Base-by-base conservation (phyloP, 2,113 vertebrate genomes). In the Cacatua alba region DNA sequence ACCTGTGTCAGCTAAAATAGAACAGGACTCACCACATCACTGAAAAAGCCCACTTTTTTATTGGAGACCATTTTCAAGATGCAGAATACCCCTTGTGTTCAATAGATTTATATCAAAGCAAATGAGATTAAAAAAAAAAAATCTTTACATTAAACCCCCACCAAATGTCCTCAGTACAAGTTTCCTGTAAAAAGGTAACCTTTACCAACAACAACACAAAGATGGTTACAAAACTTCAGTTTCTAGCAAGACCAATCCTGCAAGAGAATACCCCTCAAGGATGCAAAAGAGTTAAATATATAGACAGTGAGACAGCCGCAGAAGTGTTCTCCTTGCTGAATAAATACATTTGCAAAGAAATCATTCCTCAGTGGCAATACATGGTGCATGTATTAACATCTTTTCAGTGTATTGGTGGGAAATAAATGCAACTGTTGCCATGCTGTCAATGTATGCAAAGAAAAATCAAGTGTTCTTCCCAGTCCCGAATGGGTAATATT, bases 401-500 rank as follows among this genome's bases (percentile, higher is more conserved):
- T 83, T 89, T 80, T 83, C 35, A 3, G 28, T 85, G 2, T 29
- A 53, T 68, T 20, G 81, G 25, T 31, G 68, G 52, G 53, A 94
- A 79, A 80, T 53, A 72, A 88, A 53, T 51, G 28, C 35, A 69
- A 81, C 69, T 92, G 19, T 75, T 62, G n/a, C 13, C 29, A 31
- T 20, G 26, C 74, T 84, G 43, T 63, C 49, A 76, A 69, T 48
- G 59, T 0, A 63, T 3, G 28, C n/a, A 35, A 91, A 84, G 41
- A 86, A 92, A 72, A 74, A 64, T 99, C 95, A 99, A 74, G 97
- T 97, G 70, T 97, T 98, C 19, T 71, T 95, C 14, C 96, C 81
- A 84, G 97, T 83, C 52, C 98, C 94, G 41, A 99, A 99, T 0
- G 99, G 99, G 90, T 99, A 99, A 94, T 98, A 97, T 87, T 99